A percentile compares a stretch with the other conserved stretches of the same genome.
Conservation (phyloP, 2,113 vertebrate species). For the Crotophaga sulcirostris region DNA sequence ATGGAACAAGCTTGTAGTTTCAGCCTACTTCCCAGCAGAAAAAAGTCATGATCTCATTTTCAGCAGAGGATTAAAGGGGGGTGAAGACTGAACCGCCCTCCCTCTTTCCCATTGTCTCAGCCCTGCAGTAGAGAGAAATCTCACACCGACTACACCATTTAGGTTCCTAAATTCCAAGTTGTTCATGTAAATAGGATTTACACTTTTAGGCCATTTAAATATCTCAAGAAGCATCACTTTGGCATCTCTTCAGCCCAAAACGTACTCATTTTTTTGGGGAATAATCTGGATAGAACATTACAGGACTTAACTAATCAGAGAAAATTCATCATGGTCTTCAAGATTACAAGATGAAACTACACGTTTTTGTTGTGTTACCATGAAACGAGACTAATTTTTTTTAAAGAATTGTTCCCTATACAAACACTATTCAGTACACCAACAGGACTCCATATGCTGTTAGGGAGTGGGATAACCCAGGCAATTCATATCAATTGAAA, state of each 20-base stretch:
- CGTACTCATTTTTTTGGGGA: neutral
- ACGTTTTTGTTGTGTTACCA: neutral
- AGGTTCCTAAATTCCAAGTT: neutral
- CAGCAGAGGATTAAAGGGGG: neutral
- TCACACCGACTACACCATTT: neutral
- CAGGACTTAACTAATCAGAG: neutral
- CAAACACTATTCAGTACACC: neutral
- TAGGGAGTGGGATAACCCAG: neutral
- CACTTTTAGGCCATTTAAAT: neutral
- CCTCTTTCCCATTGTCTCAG: neutral
- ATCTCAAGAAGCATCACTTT: neutral
- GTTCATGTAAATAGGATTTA: neutral
- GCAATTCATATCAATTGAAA: neutral
- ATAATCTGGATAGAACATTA: neutral
- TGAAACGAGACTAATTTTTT: neutral
- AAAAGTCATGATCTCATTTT: neutral
- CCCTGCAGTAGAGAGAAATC: neutral
- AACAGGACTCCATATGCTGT: neutral
- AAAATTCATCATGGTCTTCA: neutral
- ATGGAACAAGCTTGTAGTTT: neutral
- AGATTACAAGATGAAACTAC: neutral
- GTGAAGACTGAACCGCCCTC: neutral
- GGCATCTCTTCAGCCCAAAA: neutral
- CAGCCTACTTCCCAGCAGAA: constrained; percentile 3
- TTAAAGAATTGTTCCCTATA: neutral